Percentiles rank a stretch among this genome's conserved stretches.
Evolutionary conservation across 2,888 invertebrate species (phyloP).

Genomic region (Chrysopilus asiliformis): DNA sequence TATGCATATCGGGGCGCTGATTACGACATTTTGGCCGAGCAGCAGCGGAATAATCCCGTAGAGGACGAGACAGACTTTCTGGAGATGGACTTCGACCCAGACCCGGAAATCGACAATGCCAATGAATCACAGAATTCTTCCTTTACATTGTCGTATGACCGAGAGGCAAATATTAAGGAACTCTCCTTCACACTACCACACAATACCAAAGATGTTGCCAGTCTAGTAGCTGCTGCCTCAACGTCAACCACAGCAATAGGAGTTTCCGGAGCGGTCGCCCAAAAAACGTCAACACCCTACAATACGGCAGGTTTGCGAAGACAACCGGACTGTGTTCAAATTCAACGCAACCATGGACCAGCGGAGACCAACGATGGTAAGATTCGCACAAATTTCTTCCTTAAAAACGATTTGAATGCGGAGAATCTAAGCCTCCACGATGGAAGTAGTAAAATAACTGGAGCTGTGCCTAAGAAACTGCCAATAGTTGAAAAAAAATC

Average conservation of each 20-base stretch:
- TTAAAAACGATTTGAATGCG: too few species aligned
- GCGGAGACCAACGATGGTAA: background rate
- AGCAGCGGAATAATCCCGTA: conserved; percentile 5
- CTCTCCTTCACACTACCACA: background rate
- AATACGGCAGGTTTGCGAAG: too few species aligned
- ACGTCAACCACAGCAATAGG: background rate
- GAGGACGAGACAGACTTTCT: conserved; percentile 36
- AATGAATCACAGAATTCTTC: conserved; percentile 3
- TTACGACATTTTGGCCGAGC: conserved; percentile 23
- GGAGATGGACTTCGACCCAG: conserved; percentile 37
- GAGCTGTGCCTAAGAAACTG: conserved; percentile 29
- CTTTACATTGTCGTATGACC: background rate
- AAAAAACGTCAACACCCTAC: too few species aligned
- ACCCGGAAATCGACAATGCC: conserved; percentile 29
- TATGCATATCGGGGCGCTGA: conserved; percentile 35
- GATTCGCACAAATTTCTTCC: background rate
- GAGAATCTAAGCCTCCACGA: background rate
- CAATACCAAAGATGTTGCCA: background rate
- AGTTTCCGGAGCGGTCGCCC: too few species aligned
- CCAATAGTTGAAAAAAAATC: background rate
- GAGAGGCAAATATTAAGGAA: background rate
- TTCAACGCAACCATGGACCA: background rate
- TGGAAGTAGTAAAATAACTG: conserved; percentile 14
- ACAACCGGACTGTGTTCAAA: background rate
- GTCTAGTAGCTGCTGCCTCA: background rate